Percentiles rank a stretch among this genome's conserved stretches.
Evolutionary conservation across 2,888 invertebrate genomes (phyloP).

Genomic region (Schizotus pectinicornis): DNA sequence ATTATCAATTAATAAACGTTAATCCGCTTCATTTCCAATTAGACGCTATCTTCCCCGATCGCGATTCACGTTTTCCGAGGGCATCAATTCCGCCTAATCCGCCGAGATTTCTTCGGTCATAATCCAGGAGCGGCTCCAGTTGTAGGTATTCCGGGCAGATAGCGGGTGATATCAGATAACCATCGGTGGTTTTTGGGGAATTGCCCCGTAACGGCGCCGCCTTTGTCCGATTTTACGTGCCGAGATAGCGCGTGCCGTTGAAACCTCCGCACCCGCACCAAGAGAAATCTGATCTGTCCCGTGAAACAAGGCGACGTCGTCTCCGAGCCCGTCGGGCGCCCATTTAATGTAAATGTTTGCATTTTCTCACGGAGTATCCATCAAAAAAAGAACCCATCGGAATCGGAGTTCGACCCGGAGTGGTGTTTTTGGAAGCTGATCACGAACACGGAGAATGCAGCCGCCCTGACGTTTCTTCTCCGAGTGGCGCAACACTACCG

Average conservation of each 20-base stretch:
- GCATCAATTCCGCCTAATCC: neutral
- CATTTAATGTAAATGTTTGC: constrained; percentile 37
- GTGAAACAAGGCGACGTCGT: neutral
- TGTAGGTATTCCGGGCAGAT: no score
- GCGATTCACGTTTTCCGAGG: no score
- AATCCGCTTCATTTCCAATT: neutral
- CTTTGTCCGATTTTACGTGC: neutral
- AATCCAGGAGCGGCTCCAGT: neutral
- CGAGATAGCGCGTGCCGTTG: constrained; percentile 6
- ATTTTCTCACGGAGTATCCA: constrained; percentile 38
- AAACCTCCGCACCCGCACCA: neutral
- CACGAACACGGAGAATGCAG: constrained; percentile 40
- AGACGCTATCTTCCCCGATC: no score
- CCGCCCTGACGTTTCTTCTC: constrained; percentile 17
- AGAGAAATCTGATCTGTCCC: constrained; percentile 12
- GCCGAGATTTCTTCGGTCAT: neutral
- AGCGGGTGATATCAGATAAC: constrained; percentile 5
- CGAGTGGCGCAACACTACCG: constrained; percentile 25
- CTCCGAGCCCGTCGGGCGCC: constrained; percentile 10
- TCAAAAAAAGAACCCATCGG: constrained; percentile 34
- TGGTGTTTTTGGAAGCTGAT: constrained; percentile 38
- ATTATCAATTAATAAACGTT: constrained; percentile 4
- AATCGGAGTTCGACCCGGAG: constrained; percentile 27
- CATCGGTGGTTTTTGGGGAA: constrained; percentile 3
- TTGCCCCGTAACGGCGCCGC: no score